Percentiles rank a stretch among this genome's conserved stretches.
phyloP scores from a whole-genome alignment of 2,113 vertebrate genomes.

The Spea bombifrons region DNA sequence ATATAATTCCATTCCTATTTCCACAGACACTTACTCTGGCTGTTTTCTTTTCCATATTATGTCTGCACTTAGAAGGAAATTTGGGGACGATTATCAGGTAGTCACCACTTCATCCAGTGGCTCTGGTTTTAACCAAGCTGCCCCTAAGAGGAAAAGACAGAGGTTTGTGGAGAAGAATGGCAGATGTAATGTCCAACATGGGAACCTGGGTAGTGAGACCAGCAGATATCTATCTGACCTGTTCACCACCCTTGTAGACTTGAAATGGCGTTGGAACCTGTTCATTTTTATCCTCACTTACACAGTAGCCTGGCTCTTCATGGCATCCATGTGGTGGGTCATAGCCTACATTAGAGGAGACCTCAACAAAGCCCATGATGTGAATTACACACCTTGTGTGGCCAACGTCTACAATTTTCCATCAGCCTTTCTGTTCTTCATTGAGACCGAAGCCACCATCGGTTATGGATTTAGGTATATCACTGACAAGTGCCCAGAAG shows the following conservation, averaged over 20 bases:
- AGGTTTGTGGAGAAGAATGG: slow-evolving; percentile 99
- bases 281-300: slow-evolving; percentile 98
- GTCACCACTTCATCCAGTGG: slow-evolving; percentile 95
- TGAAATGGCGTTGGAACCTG: slow-evolving; percentile 99
- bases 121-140: slow-evolving; percentile 79
- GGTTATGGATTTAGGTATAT: slow-evolving; percentile 97
- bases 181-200: slow-evolving; percentile 97
- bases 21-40: slow-evolving; percentile 59
- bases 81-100: slow-evolving; percentile 97
- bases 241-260: slow-evolving; percentile 96
- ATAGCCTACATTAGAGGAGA: slow-evolving; percentile 95
- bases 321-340: slow-evolving; percentile 98
- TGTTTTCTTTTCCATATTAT: slow-evolving; percentile 77
- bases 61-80: slow-evolving; percentile 97
- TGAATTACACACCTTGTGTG: slow-evolving; percentile 93
- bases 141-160: slow-evolving; percentile 87
- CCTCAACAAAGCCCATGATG: slow-evolving; percentile 86
- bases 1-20: slow-evolving; percentile 14
- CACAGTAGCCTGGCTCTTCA: slow-evolving; percentile 98
- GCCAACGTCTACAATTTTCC: slow-evolving; percentile 98
- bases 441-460: slow-evolving; percentile 97
- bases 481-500: slow-evolving; percentile 96
- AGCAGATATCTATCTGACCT: slow-evolving; percentile 97
- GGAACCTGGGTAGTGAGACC: slow-evolving; percentile 94
- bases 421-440: slow-evolving; percentile 96